These are phyloP conservation scores for Anastatus disparis DNA, from an alignment of 1,140 invertebrate species.

Conservation along the genomic window DNA sequence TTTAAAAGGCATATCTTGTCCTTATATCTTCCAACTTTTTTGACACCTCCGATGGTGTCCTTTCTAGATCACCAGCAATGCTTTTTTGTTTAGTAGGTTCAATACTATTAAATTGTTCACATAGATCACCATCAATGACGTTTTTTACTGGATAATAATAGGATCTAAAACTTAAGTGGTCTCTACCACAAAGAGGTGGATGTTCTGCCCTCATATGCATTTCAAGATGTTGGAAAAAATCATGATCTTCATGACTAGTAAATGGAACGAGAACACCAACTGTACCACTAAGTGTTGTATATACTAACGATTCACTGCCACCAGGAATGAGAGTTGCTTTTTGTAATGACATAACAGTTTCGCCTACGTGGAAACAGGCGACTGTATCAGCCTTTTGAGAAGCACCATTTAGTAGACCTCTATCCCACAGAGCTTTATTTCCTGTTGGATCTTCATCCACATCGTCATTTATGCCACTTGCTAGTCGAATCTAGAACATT, in stretches of 20 bases:
- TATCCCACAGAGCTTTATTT: conserved; percentile 97
- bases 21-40: conserved; percentile 95
- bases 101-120: conserved; percentile 98
- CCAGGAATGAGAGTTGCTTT: conserved; percentile 97
- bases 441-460: conserved; percentile 99
- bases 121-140: conserved; percentile 98
- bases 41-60: conserved; percentile 95
- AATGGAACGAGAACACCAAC: conserved; percentile 98
- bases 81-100: conserved; percentile 94
- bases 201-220: conserved; percentile 99
- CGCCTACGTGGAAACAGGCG: conserved; percentile 95
- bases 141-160: conserved; percentile 99
- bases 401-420: conserved; percentile 94
- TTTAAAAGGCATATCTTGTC: conserved; percentile 93
- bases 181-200: conserved; percentile 93
- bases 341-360: conserved; percentile 90
- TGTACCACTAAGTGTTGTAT: conserved; percentile 94
- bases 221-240: conserved; percentile 99
- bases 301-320: conserved; percentile 94
- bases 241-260: conserved; percentile 97
- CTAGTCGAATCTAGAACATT: conserved; percentile 76
- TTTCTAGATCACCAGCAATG: conserved; percentile 93
- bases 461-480: conserved; percentile 92
- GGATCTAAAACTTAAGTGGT: conserved; percentile 96
- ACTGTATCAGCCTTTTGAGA: conserved; percentile 97